Conservation (phyloP, 2,888 invertebrate genomes). For the Thecocarcelia acutangulata region DNA sequence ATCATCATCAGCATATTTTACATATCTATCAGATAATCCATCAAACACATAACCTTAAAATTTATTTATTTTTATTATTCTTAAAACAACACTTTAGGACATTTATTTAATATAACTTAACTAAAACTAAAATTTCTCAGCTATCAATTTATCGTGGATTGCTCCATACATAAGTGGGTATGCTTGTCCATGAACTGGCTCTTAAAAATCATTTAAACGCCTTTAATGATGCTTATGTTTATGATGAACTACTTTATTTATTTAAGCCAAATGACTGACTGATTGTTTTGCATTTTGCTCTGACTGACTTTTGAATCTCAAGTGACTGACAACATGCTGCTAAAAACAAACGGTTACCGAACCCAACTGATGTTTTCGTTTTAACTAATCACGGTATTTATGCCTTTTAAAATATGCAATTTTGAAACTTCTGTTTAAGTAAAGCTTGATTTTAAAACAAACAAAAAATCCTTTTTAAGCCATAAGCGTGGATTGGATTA, state of each 20-base stretch:
- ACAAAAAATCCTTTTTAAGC: conserved; percentile 19
- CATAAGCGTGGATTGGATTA: conserved; percentile 45
- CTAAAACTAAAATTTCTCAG: too few species aligned
- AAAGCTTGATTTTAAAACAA: background rate
- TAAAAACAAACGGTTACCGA: conserved; percentile 19
- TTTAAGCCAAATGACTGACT: conserved; percentile 43
- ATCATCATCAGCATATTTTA: too few species aligned
- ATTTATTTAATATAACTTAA: too few species aligned
- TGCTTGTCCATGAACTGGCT: background rate
- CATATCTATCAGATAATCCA: too few species aligned
- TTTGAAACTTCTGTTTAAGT: conserved; percentile 65
- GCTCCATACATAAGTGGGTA: too few species aligned
- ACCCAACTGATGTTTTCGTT: conserved; percentile 52
- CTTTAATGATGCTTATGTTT: conserved; percentile 48
- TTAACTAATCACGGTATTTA: conserved; percentile 64
- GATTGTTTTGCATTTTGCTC: conserved; percentile 29
- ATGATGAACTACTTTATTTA: conserved; percentile 58
- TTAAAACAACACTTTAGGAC: too few species aligned
- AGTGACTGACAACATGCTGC: conserved; percentile 33
- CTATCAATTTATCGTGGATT: too few species aligned
- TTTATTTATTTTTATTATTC: too few species aligned
- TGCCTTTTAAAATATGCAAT: conserved; percentile 63
- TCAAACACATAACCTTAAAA: too few species aligned
- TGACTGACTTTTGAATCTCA: conserved; percentile 8
- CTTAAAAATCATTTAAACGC: conserved; percentile 53